A percentile compares a stretch with the other conserved stretches of the same genome.
These are phyloP conservation scores for Planococcus citri DNA, from an alignment of 1,140 invertebrate genomes.

Conservation along the genomic window DNA sequence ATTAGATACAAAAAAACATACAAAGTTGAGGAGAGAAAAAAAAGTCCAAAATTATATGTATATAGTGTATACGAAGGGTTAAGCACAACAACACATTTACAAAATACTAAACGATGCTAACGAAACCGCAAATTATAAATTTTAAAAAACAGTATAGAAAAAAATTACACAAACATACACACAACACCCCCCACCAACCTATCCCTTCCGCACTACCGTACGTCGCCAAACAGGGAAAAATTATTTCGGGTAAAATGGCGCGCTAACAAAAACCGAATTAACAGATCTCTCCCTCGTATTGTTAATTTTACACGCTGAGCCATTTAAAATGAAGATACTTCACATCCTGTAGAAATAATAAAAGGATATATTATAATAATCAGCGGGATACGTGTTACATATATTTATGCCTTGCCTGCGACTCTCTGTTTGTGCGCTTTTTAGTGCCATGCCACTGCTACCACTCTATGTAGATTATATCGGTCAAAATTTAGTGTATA, in stretches of 20 bases:
- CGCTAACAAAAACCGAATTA: slow-evolving; percentile 16
- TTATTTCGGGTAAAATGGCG: not conserved
- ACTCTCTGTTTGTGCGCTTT: too few species aligned
- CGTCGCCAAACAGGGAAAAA: not conserved
- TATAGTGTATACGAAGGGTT: slow-evolving; percentile 10
- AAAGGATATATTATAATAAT: not conserved
- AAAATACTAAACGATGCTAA: slow-evolving; percentile 16
- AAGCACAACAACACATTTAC: slow-evolving; percentile 15
- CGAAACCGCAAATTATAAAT: slow-evolving; percentile 19
- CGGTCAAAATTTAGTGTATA: too few species aligned
- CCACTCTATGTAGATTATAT: too few species aligned
- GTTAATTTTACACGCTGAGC: not conserved
- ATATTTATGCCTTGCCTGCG: too few species aligned
- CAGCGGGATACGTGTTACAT: slow-evolving; percentile 6
- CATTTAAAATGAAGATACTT: slow-evolving; percentile 10
- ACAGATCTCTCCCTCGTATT: slow-evolving; percentile 15
- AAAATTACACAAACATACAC: too few species aligned
- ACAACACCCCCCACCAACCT: not conserved
- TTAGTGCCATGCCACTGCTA: too few species aligned
- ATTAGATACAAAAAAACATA: too few species aligned
- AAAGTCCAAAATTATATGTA: not conserved
- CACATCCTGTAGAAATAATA: not conserved
- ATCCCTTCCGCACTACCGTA: too few species aligned
- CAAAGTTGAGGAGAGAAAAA: not conserved
- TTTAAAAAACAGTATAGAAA: not conserved